These are phyloP conservation scores for Drosophila fulvimacula DNA, from an alignment of 2,888 invertebrate species.

Conservation along the genomic window DNA sequence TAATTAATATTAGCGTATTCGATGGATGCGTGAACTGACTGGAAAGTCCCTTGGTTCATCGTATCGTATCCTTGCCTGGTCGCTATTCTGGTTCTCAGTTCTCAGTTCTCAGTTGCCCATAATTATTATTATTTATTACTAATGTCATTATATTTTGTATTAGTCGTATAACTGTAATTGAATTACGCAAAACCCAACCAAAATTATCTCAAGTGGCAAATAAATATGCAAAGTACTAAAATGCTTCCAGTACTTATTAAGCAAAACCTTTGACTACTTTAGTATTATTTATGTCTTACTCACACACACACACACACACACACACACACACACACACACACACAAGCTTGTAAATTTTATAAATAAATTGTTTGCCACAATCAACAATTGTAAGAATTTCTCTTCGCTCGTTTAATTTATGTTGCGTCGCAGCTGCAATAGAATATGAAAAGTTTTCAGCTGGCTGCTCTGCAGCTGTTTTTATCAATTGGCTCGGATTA, in stretches of 20 bases:
- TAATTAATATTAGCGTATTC: neutral
- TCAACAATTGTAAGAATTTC: neutral
- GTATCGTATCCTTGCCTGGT: slow-evolving; percentile 1
- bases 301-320: slow-evolving; percentile 10
- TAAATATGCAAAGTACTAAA: slow-evolving; percentile 18
- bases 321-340: slow-evolving; percentile 8
- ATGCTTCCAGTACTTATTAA: slow-evolving; percentile 17
- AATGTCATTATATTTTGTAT: neutral
- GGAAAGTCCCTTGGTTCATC: neutral
- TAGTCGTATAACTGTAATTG: slow-evolving; percentile 5
- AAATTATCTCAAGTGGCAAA: slow-evolving; percentile 30
- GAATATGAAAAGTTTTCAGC: slow-evolving; percentile 10
- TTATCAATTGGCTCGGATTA: slow-evolving; percentile 19
- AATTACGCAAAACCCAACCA: slow-evolving; percentile 21
- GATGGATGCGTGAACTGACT: neutral
- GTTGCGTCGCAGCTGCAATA: slow-evolving; percentile 32
- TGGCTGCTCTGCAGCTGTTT: slow-evolving; percentile 31
- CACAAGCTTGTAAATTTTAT: slow-evolving; percentile 16
- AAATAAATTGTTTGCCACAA: slow-evolving; percentile 36
- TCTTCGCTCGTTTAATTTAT: slow-evolving; percentile 1
- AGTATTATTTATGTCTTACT: slow-evolving; percentile 51
- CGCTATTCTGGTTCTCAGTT: slow-evolving; percentile 1
- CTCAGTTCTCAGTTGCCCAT: slow-evolving; percentile 15
- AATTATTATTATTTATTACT: slow-evolving; percentile 6
- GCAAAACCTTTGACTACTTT: slow-evolving; percentile 23